A percentile compares a stretch with the other conserved stretches of the same genome.
These are phyloP conservation scores for Bimastos eiseni DNA, from an alignment of 2,888 invertebrate genomes.

Conservation along the genomic window DNA sequence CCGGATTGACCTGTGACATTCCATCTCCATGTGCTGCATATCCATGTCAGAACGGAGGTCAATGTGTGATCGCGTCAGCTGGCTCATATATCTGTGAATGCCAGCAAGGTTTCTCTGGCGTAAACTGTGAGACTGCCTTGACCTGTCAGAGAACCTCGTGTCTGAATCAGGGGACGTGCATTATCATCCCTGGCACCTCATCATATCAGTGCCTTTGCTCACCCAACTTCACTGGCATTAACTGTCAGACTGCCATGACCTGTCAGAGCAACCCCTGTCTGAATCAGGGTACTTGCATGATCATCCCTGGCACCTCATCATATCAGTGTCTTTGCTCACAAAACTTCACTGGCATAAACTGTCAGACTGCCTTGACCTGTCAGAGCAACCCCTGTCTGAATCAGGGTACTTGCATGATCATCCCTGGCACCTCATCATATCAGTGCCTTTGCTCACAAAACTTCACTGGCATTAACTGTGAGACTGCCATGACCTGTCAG, in stretches of 20 bases:
- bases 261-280: not conserved
- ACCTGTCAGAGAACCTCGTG: constrained; percentile 47
- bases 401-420: constrained; percentile 36
- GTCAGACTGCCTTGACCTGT: constrained; percentile 43
- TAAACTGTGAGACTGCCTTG: constrained; percentile 39
- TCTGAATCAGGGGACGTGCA: constrained; percentile 42
- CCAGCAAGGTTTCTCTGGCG: constrained; percentile 38
- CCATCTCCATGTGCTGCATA: constrained; percentile 26
- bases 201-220: not conserved
- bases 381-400: constrained; percentile 46
- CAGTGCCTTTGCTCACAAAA: not conserved
- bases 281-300: constrained; percentile 16
- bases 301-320: no score
- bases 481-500: constrained; percentile 33
- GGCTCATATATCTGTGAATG: constrained; percentile 35
- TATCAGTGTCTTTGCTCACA: constrained; percentile 31
- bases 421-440: not conserved
- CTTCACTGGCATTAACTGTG: constrained; percentile 38
- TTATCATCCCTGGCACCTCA: not conserved
- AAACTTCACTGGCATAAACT: constrained; percentile 37
- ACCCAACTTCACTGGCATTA: constrained; percentile 1
- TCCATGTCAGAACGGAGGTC: constrained; percentile 33
- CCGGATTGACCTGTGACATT: not conserved
- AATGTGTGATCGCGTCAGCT: not conserved
- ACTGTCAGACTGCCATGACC: constrained; percentile 23